Base-by-base conservation (phyloP, 1,140 invertebrate species). In the Lutraria rhynchaena region DNA sequence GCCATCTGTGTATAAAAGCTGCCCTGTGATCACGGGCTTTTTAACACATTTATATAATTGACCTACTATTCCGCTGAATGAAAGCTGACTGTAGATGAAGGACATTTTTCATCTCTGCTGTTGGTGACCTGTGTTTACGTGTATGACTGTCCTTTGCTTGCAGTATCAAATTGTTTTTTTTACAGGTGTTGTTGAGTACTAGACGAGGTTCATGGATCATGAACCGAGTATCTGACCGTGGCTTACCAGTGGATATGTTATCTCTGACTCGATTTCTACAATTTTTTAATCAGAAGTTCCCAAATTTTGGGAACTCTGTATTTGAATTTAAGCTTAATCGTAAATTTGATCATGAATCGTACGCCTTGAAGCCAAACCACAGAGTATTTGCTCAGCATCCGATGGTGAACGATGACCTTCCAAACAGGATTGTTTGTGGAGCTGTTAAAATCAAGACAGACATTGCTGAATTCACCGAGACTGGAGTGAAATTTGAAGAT, bases 351-450 rank as follows among this genome's bases (percentile, higher is more conserved):
- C 94, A 94, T 75, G 89, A 91, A 49, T 41, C 75, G n/a, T 89
- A 87, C 74, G 70, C 83, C 7, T 78, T 94, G 41, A 89, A 93
- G 74, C 94, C 94, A 19, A 81, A 89, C 31, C 93, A 94, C 82
- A 70, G 89, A 15, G 88, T 93, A 15, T 89, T 91, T 27, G 85
- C 88, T 13, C 93, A 94, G 78, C 94, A 94, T 84, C 92, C 93
- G 1, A 93, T 92, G 31, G 90, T 94, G 1, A 94, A 94, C 82
- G 94, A 94, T 82, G 92, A 93, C n/a, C 83, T 94, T n/a, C 90
- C 93, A 1, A 94, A 94, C 87, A 86, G 93, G n/a, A 91, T 94
- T 31, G 85, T 92, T 22, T 89, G 88, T 65, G 94, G 94, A 1
- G 86, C 90, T 13, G 90, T 94, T 44, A 87, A 87, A 9, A 86